Evolutionary conservation across 1,140 invertebrate species (phyloP), one percentile per base, ranked within the genome.

Genomic region (Spodoptera frugiperda): DNA sequence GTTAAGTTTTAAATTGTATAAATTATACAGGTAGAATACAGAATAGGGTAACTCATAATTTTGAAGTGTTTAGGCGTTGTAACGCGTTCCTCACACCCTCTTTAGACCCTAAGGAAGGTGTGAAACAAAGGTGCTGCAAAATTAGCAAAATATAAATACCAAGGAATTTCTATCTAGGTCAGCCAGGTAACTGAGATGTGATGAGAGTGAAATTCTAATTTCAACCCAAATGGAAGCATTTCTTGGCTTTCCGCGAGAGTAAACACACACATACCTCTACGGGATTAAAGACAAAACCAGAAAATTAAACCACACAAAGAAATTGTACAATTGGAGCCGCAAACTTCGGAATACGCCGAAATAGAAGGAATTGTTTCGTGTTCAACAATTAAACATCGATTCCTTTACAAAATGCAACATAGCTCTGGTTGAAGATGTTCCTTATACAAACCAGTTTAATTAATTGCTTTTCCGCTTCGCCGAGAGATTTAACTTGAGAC

Each of bases 371-470:
- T 72, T 54, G 68, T 57, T 57, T 57, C 57, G 21, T 72, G 68
- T 17, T 74, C 12, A 78, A 78, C 76, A 78, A 78, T 72, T 72
- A 53, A 70, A 77, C 54, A 65, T 72, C 30, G 76, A 77, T 72
- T 72, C 61, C 33, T 21, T 61, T 55, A 46, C 68, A 51, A 51
- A 59, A 72, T 63, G 51, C 61, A 67, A 49, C 46, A 74, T 54
- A 12, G 57, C 49, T 39, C 39, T 61, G 44, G 70, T 48, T 70
- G 33, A 77, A 75, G 77, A 59, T 77, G 75, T 70, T 82, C 51
- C 71, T 74, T 77, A 70, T 74, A 76, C 57, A 78, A 82, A 78
- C 78, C 53, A 80, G 72, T 82, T 78, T 76, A 82, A 82, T 80
- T 82, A 78, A 82, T 80, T 80, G 74, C 78, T 80, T 82, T 78